A percentile compares a stretch with the other conserved stretches of the same genome.
Evolutionary conservation across 2,113 vertebrate genomes (phyloP).

Genomic region (Cyprinodon tularosa): DNA sequence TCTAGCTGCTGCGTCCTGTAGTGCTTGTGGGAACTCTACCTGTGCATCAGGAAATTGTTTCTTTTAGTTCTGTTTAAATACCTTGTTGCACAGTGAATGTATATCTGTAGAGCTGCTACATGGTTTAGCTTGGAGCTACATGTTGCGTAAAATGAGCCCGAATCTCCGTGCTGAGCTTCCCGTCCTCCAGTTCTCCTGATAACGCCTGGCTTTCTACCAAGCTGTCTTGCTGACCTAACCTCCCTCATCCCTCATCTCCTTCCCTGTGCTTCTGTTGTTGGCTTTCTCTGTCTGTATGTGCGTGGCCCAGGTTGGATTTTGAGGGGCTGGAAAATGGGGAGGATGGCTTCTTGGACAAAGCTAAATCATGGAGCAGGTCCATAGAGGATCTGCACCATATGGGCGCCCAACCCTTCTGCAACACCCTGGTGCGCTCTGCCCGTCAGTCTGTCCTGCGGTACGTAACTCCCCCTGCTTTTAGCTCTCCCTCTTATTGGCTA

Average conservation of each 20-base stretch:
- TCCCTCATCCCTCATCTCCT: conserved; percentile 45
- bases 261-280: conserved; percentile 53
- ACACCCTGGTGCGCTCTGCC: conserved; percentile 92
- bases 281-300: conserved; percentile 61
- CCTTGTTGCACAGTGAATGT: conserved; percentile 47
- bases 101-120: conserved; percentile 38
- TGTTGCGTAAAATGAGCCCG: conserved; percentile 33
- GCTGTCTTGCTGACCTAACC: conserved; percentile 65
- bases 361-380: conserved; percentile 95
- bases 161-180: conserved; percentile 65
- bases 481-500: conserved; percentile 28
- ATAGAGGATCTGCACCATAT: conserved; percentile 96
- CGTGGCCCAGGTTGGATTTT: conserved; percentile 91
- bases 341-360: conserved; percentile 89
- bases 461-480: conserved; percentile 69
- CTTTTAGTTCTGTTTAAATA: conserved; percentile 49
- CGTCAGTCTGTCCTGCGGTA: conserved; percentile 96
- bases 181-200: conserved; percentile 60
- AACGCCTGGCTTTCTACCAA: conserved; percentile 66
- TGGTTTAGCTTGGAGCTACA: conserved; percentile 38
- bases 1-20: conserved; percentile 43
- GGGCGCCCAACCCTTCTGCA: conserved; percentile 87
- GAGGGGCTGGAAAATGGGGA: conserved; percentile 92
- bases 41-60: conserved; percentile 53
- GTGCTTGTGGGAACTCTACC: conserved; percentile 41